A percentile compares a stretch with the other conserved stretches of the same genome.
phyloP scores from a whole-genome alignment of 1,140 invertebrate species.

The Batillaria attramentaria region DNA sequence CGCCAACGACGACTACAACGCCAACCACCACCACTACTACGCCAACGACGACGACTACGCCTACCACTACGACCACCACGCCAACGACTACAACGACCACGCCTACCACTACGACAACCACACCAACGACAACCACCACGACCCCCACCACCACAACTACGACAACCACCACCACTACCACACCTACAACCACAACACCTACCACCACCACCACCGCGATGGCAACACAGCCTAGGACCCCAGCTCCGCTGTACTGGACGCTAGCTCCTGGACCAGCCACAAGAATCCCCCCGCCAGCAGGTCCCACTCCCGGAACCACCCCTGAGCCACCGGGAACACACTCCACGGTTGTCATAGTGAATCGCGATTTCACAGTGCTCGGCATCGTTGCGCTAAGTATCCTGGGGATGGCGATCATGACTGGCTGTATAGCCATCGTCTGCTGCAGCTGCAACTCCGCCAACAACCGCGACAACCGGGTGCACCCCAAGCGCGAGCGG shows the following conservation, averaged over 20 bases:
- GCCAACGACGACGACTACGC: background rate
- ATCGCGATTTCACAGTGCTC: background rate
- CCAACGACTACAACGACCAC: background rate
- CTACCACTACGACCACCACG: slow-evolving; percentile 3
- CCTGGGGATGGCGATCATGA: background rate
- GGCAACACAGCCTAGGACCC: background rate
- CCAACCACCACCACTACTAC: slow-evolving; percentile 19
- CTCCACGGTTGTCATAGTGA: no score
- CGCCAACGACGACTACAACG: slow-evolving; percentile 12
- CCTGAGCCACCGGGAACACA: background rate
- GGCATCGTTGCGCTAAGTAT: background rate
- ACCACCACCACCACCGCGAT: background rate
- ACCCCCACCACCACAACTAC: background rate
- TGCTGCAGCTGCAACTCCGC: background rate
- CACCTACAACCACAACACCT: background rate
- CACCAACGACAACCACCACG: background rate
- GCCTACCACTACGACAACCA: background rate
- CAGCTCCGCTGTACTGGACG: no score
- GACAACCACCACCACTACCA: background rate
- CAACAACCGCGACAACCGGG: background rate
- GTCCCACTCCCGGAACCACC: background rate
- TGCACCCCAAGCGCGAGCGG: background rate
- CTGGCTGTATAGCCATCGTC: slow-evolving; percentile 1
- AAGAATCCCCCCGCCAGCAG: background rate
- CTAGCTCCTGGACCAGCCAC: background rate